Evolutionary conservation across 1,140 invertebrate genomes (phyloP).

Genomic region (Apocrypta bakeri): DNA sequence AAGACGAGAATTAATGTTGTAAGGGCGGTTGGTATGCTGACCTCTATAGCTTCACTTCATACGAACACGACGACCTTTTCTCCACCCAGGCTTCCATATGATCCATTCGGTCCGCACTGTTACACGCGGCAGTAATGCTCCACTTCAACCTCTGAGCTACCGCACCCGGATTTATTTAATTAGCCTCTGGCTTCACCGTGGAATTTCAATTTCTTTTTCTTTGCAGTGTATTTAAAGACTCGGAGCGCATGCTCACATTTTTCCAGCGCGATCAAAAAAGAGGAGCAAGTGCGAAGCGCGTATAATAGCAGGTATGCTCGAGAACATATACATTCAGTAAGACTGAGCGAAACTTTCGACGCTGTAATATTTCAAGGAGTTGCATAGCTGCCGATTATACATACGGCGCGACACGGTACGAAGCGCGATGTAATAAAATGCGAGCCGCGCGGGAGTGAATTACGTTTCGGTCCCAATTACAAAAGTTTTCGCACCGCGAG

Average conservation of each 20-base stretch:
- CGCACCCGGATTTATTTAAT: slow-evolving; percentile 72
- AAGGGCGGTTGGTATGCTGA: slow-evolving; percentile 60
- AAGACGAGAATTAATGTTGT: slow-evolving; percentile 42
- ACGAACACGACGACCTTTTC: slow-evolving; percentile 62
- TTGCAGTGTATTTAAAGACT: not conserved
- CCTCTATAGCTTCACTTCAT: slow-evolving; percentile 63
- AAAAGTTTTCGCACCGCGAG: slow-evolving; percentile 55
- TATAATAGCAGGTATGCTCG: too few species aligned
- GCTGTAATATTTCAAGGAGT: too few species aligned
- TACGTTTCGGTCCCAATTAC: slow-evolving; percentile 47
- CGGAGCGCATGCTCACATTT: not conserved
- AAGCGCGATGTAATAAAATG: not conserved
- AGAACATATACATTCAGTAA: too few species aligned
- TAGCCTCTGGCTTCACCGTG: slow-evolving; percentile 57
- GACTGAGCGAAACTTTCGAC: too few species aligned
- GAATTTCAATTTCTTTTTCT: slow-evolving; percentile 35
- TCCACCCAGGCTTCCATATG: slow-evolving; percentile 57
- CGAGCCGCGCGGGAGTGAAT: not conserved
- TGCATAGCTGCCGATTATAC: not conserved
- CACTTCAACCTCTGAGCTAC: too few species aligned
- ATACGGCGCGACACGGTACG: not conserved
- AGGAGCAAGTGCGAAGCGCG: too few species aligned
- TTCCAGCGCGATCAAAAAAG: too few species aligned
- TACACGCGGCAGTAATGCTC: too few species aligned
- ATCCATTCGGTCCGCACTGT: slow-evolving; percentile 51